Conservation (phyloP, 1,140 invertebrate genomes). For the Radopholus similis region DNA sequence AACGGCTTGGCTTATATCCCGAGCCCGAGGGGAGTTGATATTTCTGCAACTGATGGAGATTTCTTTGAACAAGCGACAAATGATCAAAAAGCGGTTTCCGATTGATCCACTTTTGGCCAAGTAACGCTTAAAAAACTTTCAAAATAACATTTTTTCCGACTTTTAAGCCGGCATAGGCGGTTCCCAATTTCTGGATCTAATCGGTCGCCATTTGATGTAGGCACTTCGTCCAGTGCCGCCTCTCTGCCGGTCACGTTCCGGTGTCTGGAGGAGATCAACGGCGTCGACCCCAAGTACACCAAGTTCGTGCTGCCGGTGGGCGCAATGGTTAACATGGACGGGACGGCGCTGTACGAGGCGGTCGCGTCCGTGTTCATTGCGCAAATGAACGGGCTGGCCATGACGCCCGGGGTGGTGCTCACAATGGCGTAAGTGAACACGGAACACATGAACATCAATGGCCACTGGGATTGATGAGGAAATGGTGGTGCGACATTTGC, state of each 20-base stretch:
- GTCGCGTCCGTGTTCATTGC: conserved; percentile 66
- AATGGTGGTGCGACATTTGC: too few relatives aligned
- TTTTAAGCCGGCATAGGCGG: too few relatives aligned
- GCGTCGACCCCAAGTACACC: conserved; percentile 69
- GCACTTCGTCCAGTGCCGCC: conserved; percentile 70
- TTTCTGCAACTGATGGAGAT: too few relatives aligned
- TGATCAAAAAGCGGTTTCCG: too few relatives aligned
- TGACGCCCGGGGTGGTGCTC: conserved; percentile 67
- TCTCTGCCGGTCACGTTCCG: conserved; percentile 86
- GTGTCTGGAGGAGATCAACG: conserved; percentile 64
- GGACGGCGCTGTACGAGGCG: conserved; percentile 65
- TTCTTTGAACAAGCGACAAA: too few relatives aligned
- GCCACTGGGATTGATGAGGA: not conserved
- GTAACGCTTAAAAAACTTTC: too few relatives aligned
- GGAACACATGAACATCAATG: too few relatives aligned
- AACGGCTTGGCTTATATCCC: too few relatives aligned
- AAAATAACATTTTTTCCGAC: too few relatives aligned
- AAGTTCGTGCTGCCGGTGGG: conserved; percentile 90
- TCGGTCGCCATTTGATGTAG: not conserved
- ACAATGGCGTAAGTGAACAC: conserved; percentile 77
- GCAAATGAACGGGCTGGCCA: conserved; percentile 67
- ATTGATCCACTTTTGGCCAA: too few relatives aligned
- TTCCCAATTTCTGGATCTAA: too few relatives aligned
- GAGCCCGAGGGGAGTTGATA: too few relatives aligned
- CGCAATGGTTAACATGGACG: conserved; percentile 61